Conservation (phyloP, 2,888 invertebrate genomes). For the Acanthosepion lycidas region DNA sequence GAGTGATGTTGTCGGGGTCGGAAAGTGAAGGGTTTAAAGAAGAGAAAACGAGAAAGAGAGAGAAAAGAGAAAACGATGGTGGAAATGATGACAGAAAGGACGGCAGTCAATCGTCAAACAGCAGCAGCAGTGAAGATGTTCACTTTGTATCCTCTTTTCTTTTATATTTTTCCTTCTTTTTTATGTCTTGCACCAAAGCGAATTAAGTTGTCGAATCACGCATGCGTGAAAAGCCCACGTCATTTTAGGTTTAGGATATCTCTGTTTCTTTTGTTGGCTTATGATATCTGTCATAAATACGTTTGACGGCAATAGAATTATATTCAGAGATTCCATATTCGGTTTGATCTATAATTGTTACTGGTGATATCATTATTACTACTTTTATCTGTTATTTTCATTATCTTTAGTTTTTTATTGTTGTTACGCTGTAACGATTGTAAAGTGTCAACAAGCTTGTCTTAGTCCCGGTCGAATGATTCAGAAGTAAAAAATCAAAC, state of each 20-base stretch:
- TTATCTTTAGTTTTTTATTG: not conserved
- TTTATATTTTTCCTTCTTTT: not conserved
- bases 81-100: not conserved
- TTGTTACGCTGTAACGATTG: not conserved
- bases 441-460: not conserved
- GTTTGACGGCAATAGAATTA: not conserved
- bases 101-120: not conserved
- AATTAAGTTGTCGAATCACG: constrained; percentile 21
- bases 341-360: not conserved
- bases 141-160: not conserved
- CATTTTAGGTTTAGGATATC: not conserved
- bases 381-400: not conserved
- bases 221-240: not conserved
- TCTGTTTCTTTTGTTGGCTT: not conserved
- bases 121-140: not conserved
- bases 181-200: not conserved
- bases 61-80: not conserved
- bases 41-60: not conserved
- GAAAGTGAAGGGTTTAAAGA: not conserved
- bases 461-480: not conserved
- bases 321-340: not conserved
- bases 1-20: not conserved
- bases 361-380: not conserved
- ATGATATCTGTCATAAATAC: not conserved
- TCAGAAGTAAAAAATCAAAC: not conserved